phyloP scores from a whole-genome alignment of 2,797 vertebrate genomes.

The Pantherophis alleghaniensis region DNA sequence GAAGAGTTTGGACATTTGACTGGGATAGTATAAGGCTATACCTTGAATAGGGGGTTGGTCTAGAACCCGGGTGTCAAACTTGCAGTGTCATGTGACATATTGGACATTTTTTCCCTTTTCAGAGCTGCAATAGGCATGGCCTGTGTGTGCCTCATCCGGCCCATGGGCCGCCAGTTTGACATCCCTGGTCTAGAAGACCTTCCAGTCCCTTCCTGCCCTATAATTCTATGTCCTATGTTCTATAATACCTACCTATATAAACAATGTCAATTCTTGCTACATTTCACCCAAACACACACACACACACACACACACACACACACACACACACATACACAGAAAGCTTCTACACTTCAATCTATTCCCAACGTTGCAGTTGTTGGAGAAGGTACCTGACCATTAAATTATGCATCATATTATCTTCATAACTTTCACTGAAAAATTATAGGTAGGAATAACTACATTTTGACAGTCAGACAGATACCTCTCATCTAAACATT shows the following conservation, averaged over 20 bases:
- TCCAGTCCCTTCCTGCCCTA: background rate
- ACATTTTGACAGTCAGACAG: background rate
- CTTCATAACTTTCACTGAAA: background rate
- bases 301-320: background rate
- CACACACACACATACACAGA: background rate
- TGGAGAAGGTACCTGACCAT: background rate
- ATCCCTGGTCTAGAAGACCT: background rate
- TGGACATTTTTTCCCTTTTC: no score
- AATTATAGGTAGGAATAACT: background rate
- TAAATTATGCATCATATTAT: background rate
- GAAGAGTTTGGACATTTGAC: background rate
- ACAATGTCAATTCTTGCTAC: background rate
- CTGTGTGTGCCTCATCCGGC: rapidly evolving
- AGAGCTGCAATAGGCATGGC: no score
- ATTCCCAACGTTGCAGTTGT: background rate
- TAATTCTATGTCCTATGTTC: background rate
- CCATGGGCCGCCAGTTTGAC: no score
- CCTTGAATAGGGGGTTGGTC: background rate
- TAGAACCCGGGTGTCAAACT: background rate
- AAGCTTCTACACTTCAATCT: background rate
- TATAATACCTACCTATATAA: background rate
- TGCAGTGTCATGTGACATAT: rapidly evolving
- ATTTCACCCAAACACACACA: background rate
- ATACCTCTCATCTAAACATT: background rate
- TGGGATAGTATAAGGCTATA: background rate